Conservation (phyloP, 1,140 invertebrate species). For the Cotesia typhae region DNA sequence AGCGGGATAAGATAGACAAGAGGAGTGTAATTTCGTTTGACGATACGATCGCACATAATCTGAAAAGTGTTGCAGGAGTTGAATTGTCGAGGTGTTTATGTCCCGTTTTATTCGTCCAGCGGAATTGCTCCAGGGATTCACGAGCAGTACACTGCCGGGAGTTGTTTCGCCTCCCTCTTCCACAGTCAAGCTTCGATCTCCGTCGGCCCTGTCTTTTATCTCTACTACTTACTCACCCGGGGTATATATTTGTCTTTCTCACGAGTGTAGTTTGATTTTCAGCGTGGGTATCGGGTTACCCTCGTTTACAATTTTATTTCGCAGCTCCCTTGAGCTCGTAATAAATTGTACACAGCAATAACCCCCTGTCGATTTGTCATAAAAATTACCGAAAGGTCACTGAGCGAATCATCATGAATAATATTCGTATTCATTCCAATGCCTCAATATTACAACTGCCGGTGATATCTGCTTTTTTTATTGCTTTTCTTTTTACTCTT, state of each 20-base stretch:
- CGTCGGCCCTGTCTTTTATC: not conserved
- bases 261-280: conserved; percentile 24
- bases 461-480: too few species aligned
- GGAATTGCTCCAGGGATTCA: conserved; percentile 34
- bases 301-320: conserved; percentile 22
- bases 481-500: too few species aligned
- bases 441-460: too few species aligned
- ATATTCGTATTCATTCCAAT: too few species aligned
- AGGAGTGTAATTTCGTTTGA: conserved; percentile 29
- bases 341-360: conserved; percentile 24
- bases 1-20: conserved; percentile 13
- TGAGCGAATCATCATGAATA: not conserved
- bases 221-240: not conserved
- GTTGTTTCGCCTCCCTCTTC: conserved; percentile 10
- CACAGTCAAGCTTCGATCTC: not conserved
- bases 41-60: conserved; percentile 38
- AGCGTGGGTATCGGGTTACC: conserved; percentile 2
- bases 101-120: conserved; percentile 36
- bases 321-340: not conserved
- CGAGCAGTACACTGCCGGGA: conserved; percentile 24
- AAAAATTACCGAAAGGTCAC: conserved; percentile 10
- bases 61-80: conserved; percentile 31
- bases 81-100: conserved; percentile 39
- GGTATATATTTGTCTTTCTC: not conserved
- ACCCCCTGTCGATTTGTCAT: conserved; percentile 17